phyloP scores from a whole-genome alignment of 2,888 invertebrate genomes.

The Allolobophora icterica region DNA sequence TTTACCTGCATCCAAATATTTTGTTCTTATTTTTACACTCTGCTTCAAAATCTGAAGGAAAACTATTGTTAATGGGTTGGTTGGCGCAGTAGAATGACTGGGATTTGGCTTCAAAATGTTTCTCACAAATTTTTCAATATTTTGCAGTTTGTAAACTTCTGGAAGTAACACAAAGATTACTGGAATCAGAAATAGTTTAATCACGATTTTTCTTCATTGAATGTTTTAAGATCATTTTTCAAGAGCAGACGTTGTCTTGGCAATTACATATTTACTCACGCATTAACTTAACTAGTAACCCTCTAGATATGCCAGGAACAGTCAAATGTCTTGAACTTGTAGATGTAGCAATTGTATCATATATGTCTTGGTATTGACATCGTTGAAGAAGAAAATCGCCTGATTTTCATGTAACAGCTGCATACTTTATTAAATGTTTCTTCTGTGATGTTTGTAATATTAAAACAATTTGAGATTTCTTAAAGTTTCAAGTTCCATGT shows the following conservation, averaged over 20 bases:
- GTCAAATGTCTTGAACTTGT: too few relatives aligned
- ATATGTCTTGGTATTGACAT: too few relatives aligned
- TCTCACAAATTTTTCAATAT: neutral
- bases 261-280: neutral
- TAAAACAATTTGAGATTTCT: too few relatives aligned
- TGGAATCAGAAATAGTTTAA: neutral
- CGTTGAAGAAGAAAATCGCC: too few relatives aligned
- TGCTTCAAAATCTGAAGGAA: neutral
- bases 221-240: too few relatives aligned
- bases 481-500: too few relatives aligned
- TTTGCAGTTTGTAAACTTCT: neutral
- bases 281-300: too few relatives aligned
- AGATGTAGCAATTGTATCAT: too few relatives aligned
- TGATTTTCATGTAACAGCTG: too few relatives aligned
- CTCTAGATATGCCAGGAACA: too few relatives aligned
- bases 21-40: neutral
- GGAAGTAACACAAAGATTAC: neutral
- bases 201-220: neutral
- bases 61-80: neutral
- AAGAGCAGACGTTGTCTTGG: neutral
- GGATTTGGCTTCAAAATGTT: neutral
- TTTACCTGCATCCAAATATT: neutral
- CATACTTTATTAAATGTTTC: too few relatives aligned
- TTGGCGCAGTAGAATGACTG: neutral
- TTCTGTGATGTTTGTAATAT: too few relatives aligned